Evolutionary conservation across 1,140 invertebrate genomes (phyloP).

Genomic region (Psix sp.): DNA sequence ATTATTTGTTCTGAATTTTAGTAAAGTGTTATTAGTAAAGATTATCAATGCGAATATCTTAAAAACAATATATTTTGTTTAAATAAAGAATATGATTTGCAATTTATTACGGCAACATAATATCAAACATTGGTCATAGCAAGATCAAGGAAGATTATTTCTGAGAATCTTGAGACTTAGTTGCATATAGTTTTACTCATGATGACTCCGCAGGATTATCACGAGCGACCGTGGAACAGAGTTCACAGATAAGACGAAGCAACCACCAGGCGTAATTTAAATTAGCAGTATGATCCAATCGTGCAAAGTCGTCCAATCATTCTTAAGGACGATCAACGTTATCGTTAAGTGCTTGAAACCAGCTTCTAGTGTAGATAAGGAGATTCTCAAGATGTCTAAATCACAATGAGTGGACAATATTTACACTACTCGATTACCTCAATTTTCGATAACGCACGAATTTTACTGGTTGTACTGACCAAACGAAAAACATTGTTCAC

Average conservation of each 20-base stretch:
- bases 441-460: conserved; percentile 51
- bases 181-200: conserved; percentile 41
- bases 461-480: conserved; percentile 35
- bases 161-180: conserved; percentile 13
- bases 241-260: conserved; percentile 23
- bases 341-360: too few relatives aligned
- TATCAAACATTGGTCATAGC: too few relatives aligned
- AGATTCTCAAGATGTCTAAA: too few relatives aligned
- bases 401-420: too few relatives aligned
- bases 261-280: conserved; percentile 32
- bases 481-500: conserved; percentile 47
- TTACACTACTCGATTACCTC: neutral
- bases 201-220: conserved; percentile 37
- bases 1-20: too few relatives aligned
- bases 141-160: conserved; percentile 26
- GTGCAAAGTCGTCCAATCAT: conserved; percentile 22
- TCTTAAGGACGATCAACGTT: conserved; percentile 20
- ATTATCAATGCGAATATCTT: too few relatives aligned
- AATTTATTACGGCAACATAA: too few relatives aligned
- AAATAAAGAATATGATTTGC: too few relatives aligned
- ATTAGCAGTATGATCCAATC: conserved; percentile 29
- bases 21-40: too few relatives aligned
- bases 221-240: conserved; percentile 15
- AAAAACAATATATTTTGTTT: too few relatives aligned
- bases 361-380: neutral